Evolutionary conservation across 2,888 invertebrate genomes (phyloP), one percentile per base, ranked within the genome.

Genomic region (Chymomyza fuscimana): DNA sequence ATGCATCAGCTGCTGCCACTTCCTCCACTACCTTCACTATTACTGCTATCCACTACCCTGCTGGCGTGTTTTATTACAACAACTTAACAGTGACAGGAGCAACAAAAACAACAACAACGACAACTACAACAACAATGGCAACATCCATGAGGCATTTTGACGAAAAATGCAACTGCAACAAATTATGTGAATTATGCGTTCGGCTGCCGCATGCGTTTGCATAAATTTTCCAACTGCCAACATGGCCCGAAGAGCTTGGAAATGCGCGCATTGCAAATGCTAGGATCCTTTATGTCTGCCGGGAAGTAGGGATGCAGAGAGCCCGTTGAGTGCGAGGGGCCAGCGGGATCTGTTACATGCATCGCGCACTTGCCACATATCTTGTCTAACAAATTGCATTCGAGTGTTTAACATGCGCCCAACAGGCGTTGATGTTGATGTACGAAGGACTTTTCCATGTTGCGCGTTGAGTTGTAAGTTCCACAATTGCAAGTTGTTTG

Each of bases 311-410:
- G 70, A 63, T 63, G 56, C 56, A 65, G 16, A 62, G 50, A 56
- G 56, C 50, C 19, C 9, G 63, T 60, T 36, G 36, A 65, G 25
- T 16, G 12, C 5, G 46, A 50, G 32, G 1, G 0, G 16, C 51
- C 51, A 9, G 7, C 29, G 64, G 61, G 9, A 59, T 51, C 60
- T 60, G 50, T 15, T 56, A 46, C 22, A 46, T 74, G 69, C 69
- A 73, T 61, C 75, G 63, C 50, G 25, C 73, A 72, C 70, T 78
- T 85, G 82, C 87, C 81, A 82, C 81, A 85, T 82, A 78, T 87
- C 87, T 83, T 86, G 87, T 87, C 85, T 86, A 81, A 84, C 87
- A 87, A 88, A 87, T 87, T 88, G 85, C 88, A 87, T 87, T 88
- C 83, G 82, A 86, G 80, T 87, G 88, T 86, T 85, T 85, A 87